Conservation (phyloP, 2,113 vertebrate genomes). For the Apteryx owenii region DNA sequence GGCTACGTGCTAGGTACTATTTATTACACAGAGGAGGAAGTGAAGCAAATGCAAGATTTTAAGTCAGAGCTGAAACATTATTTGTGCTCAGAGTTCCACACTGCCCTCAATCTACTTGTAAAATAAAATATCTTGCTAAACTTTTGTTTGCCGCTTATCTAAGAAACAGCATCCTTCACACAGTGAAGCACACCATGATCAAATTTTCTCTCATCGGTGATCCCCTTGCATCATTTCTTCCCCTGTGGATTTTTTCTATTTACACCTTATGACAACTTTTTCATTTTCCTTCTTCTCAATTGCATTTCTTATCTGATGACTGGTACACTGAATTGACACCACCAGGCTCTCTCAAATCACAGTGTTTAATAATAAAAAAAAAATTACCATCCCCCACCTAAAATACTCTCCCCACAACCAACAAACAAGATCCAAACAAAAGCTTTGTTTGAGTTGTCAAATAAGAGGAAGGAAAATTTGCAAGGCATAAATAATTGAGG, state of each 20-base stretch:
- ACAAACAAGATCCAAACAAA: neutral
- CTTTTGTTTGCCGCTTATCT: neutral
- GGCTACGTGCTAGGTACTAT: too few species aligned
- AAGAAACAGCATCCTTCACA: neutral
- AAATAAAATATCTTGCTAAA: neutral
- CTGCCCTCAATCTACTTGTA: neutral
- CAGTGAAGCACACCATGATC: accelerated
- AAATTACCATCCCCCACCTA: neutral
- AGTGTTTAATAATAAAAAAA: neutral
- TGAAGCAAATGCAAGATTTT: neutral
- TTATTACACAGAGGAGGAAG: neutral
- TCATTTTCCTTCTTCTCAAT: neutral
- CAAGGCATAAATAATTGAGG: neutral
- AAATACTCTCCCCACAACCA: neutral
- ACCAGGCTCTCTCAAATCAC: neutral
- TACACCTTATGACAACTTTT: conserved; percentile 17
- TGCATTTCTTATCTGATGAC: neutral
- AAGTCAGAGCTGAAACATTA: neutral
- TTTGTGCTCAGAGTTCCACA: neutral
- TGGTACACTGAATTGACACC: neutral
- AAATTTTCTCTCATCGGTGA: neutral
- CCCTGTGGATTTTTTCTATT: conserved; percentile 36
- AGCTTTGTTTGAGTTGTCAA: neutral
- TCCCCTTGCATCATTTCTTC: neutral
- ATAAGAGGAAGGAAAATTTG: neutral